Conservation (phyloP, 2,888 invertebrate genomes). For the Cancer borealis region DNA sequence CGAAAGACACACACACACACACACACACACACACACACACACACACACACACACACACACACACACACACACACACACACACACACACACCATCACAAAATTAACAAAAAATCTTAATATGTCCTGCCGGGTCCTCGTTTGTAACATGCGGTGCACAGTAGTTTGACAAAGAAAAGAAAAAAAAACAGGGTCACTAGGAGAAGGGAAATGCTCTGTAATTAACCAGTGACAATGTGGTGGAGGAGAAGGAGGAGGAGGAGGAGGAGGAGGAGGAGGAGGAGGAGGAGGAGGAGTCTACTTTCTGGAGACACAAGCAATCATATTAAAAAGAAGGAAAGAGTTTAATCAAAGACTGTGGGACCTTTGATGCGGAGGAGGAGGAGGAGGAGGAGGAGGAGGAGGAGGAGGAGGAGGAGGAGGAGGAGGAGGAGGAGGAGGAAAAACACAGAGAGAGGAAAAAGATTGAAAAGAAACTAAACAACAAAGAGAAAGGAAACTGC, state of each 20-base stretch:
- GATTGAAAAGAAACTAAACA: neutral
- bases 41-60: constrained; percentile 24
- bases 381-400: neutral
- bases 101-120: too few species aligned
- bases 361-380: neutral
- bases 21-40: constrained; percentile 43
- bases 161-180: neutral
- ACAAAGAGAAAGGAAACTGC: neutral
- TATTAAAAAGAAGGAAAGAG: neutral
- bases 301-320: neutral
- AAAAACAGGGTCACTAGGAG: neutral
- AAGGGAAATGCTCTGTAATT: neutral
- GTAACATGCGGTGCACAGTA: neutral
- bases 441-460: too few species aligned
- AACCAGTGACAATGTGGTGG: constrained; percentile 11
- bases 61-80: constrained; percentile 39
- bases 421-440: too few species aligned
- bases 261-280: too few species aligned
- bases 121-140: neutral
- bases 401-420: too few species aligned
- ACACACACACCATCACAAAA: neutral
- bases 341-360: neutral
- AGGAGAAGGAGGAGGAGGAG: neutral
- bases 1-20: neutral
- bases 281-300: neutral